These are phyloP conservation scores for Pungitius pungitius DNA, from an alignment of 2,113 vertebrate genomes.

Conservation along the genomic window DNA sequence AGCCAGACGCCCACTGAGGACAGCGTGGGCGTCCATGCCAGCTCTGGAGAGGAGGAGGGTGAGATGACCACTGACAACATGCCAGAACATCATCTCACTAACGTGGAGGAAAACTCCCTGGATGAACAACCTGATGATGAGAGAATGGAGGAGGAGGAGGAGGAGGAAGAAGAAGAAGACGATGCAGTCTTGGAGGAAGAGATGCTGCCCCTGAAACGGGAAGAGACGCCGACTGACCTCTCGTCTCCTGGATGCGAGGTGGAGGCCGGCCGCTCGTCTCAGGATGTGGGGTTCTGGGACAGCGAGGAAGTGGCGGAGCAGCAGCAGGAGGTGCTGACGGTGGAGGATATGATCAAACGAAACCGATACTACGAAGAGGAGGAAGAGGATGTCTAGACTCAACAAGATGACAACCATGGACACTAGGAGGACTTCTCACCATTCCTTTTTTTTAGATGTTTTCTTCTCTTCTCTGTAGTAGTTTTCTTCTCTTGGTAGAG, in stretches of 20 bases:
- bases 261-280: conserved; percentile 80
- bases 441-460: conserved; percentile 9
- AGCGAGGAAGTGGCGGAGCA: conserved; percentile 74
- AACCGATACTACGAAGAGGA: conserved; percentile 90
- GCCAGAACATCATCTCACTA: conserved; percentile 2
- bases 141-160: conserved; percentile 39
- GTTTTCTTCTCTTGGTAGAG: not conserved
- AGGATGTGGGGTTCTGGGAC: conserved; percentile 90
- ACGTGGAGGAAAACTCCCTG: conserved; percentile 7
- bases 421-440: conserved; percentile 3
- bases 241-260: conserved; percentile 70
- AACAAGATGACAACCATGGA: not conserved
- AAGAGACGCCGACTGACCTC: conserved; percentile 48
- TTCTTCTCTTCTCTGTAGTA: conserved; percentile 4
- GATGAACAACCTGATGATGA: conserved; percentile 39
- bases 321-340: conserved; percentile 75
- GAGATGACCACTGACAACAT: conserved; percentile 38
- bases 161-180: conserved; percentile 32
- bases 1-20: conserved; percentile 43
- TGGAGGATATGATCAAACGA: conserved; percentile 95
- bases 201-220: conserved; percentile 44
- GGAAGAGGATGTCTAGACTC: conserved; percentile 41
- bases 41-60: conserved; percentile 55
- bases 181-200: conserved; percentile 58
- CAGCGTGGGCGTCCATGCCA: conserved; percentile 55